Evolutionary conservation across 2,113 vertebrate genomes (phyloP).

Genomic region (Mustela nigripes): DNA sequence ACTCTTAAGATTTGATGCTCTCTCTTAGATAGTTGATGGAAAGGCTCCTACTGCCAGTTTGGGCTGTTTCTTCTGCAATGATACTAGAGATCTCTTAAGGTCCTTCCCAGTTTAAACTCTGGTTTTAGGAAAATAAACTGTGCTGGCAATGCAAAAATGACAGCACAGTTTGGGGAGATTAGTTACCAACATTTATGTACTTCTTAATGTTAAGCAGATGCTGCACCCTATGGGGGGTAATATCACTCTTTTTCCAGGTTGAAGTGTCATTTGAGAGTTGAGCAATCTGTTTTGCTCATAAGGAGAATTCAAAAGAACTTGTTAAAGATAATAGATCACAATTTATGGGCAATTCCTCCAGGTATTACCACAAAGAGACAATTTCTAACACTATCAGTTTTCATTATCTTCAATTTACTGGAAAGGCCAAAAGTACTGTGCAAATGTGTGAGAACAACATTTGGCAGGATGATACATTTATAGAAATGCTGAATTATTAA

Average conservation of each 20-base stretch:
- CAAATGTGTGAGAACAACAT: slow-evolving; percentile 40
- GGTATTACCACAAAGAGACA: neutral
- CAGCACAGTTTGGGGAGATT: neutral
- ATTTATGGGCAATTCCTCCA: neutral
- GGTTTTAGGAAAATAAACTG: neutral
- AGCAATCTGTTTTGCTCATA: slow-evolving; percentile 39
- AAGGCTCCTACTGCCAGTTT: neutral
- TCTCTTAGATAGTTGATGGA: neutral
- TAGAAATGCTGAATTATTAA: slow-evolving; percentile 34
- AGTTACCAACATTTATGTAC: neutral
- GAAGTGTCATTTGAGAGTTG: neutral
- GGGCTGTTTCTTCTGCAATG: neutral
- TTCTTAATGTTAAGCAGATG: neutral
- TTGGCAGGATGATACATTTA: slow-evolving; percentile 29
- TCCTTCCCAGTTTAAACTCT: neutral
- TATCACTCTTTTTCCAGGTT: neutral
- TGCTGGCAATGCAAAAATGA: neutral
- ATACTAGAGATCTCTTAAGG: neutral
- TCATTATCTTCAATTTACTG: slow-evolving; percentile 53
- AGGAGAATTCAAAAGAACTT: slow-evolving; percentile 32
- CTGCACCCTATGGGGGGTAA: neutral
- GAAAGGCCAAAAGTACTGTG: neutral
- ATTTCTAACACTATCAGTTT: slow-evolving; percentile 2
- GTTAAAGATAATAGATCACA: neutral
- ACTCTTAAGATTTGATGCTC: neutral